These are phyloP conservation scores for Boleophthalmus pectinirostris DNA, from an alignment of 2,113 vertebrate genomes.

Conservation along the genomic window DNA sequence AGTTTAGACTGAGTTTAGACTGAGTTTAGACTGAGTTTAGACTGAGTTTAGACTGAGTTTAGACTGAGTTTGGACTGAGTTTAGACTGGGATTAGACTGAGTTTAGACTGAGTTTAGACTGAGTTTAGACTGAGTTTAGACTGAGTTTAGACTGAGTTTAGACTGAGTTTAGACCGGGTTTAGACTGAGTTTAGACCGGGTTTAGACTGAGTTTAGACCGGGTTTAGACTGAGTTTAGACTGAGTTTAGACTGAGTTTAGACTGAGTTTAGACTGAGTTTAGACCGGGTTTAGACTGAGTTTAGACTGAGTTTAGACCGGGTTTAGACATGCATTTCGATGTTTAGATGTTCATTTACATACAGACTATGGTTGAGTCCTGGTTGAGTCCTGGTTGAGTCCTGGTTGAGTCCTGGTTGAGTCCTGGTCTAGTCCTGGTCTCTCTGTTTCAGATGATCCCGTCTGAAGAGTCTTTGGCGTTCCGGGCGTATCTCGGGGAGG, in stretches of 20 bases:
- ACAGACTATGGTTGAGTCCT: too few relatives aligned
- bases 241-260: neutral
- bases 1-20: neutral
- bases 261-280: neutral
- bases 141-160: too few relatives aligned
- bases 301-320: neutral
- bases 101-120: too few relatives aligned
- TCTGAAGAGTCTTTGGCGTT: constrained; percentile 74
- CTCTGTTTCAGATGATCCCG: constrained; percentile 68
- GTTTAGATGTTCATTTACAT: too few relatives aligned
- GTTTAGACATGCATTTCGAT: too few relatives aligned
- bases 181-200: too few relatives aligned
- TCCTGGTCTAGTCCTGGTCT: neutral
- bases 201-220: neutral
- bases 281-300: neutral
- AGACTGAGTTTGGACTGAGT: neutral
- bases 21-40: neutral
- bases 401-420: neutral
- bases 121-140: too few relatives aligned
- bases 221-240: neutral
- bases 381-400: too few relatives aligned
- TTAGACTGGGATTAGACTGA: neutral
- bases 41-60: neutral
- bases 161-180: too few relatives aligned
- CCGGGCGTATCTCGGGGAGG: constrained; percentile 80